Base-by-base conservation (phyloP, 2,888 invertebrate species). In the Sipunculus nudus region DNA sequence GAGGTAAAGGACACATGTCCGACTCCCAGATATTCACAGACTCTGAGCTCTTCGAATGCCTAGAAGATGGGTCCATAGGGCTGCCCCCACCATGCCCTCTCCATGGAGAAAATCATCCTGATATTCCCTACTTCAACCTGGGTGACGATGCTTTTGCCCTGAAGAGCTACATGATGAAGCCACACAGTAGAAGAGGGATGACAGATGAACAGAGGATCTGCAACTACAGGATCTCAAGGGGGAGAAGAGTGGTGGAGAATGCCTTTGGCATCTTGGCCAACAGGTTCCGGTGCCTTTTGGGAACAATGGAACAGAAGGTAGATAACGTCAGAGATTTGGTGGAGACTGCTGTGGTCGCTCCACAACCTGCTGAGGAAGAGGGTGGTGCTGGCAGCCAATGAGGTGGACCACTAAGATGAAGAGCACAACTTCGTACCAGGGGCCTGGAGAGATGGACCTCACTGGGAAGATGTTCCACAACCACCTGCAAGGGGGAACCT, bases 341-440 rank as follows among this genome's bases (percentile, higher is more conserved):
- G 26, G 59, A 57, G 41, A 48, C 49, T 35, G 53, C 45, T 39
- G 62, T 54, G 29, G 46, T 59, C n/a, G 21, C 57, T 62, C n/a
- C 64, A 61, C 46, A 61, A 59, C 45, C 54, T 66, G n/a, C 28
- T 66, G 29, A 63, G 53, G 47, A 45, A 21, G 49, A 58, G 61
- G 35, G 26, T 52, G 23, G 45, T 52, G 40, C 43, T 40, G 13
- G 31, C 50, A n/a, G 41, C 25, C n/a, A 25, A 60, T 41, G 53
- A 56, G 41, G 56, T 53, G 43, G 63, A 59, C 60, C 38, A 47
- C 26, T 56, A 63, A 35, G 53, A 63, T 47, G 53, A 54, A n/a
- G 55, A 59, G 53, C 63, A 62, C 46, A 41, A 59, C 48, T 21
- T 58, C 28, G 48, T 48, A 26, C 58, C 57, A 35, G 61, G 61